phyloP scores from a whole-genome alignment of 2,797 vertebrate species.

The Chelmon rostratus region DNA sequence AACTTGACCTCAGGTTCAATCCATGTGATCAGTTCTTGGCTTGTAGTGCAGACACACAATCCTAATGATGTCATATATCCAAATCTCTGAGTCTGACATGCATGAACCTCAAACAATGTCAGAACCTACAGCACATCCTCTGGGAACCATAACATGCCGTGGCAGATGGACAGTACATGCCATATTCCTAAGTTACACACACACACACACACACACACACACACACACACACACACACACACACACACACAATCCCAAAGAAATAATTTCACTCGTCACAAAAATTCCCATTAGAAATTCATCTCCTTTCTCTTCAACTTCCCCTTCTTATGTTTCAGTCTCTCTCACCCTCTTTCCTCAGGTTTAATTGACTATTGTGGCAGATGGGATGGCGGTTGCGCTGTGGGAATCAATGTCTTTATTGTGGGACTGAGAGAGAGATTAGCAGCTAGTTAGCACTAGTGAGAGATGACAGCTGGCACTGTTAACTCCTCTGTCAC shows the following conservation, averaged over 20 bases:
- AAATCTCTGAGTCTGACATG: constrained; percentile 50
- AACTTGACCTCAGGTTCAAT: not conserved
- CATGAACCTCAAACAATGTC: constrained; percentile 50
- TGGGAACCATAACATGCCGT: constrained; percentile 59
- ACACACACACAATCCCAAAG: constrained; percentile 1
- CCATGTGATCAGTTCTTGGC: constrained; percentile 4
- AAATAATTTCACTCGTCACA: constrained; percentile 46
- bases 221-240: constrained; percentile 1
- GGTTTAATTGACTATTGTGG: constrained; percentile 78
- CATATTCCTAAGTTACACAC: constrained; percentile 38
- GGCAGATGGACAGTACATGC: constrained; percentile 68
- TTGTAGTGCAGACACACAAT: constrained; percentile 32
- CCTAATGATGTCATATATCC: constrained; percentile 50
- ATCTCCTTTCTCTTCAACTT: constrained; percentile 35
- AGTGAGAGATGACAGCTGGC: constrained; percentile 81
- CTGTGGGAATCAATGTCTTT: constrained; percentile 81
- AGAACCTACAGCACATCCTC: constrained; percentile 53
- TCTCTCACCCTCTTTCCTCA: constrained; percentile 46
- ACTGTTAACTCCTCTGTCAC: constrained; percentile 62
- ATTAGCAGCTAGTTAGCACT: constrained; percentile 84
- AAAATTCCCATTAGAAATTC: constrained; percentile 34
- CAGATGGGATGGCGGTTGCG: constrained; percentile 69
- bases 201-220: not conserved
- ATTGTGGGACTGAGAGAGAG: constrained; percentile 79
- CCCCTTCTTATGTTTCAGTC: constrained; percentile 46